phyloP scores from a whole-genome alignment of 2,797 vertebrate genomes.

The Eremophila alpestris region DNA sequence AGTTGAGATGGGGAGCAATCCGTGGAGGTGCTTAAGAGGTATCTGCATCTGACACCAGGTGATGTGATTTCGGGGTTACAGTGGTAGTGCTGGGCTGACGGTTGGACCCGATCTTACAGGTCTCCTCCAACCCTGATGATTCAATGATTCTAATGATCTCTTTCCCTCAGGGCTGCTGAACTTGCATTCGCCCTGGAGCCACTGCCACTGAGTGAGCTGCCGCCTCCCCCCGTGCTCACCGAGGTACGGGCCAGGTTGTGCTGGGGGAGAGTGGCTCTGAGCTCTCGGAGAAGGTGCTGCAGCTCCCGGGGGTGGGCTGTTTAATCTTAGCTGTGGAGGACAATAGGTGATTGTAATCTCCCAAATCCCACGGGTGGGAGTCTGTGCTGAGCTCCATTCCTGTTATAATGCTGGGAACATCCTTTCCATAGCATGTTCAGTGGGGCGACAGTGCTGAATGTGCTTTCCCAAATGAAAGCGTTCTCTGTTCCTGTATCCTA shows the following conservation, averaged over 20 bases:
- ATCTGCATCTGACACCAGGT: background rate
- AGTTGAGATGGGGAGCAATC: background rate
- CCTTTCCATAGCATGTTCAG: rapidly evolving
- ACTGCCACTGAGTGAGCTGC: constrained; percentile 86
- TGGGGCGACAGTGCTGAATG: rapidly evolving
- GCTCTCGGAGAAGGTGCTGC: rapidly evolving
- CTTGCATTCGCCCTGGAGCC: constrained; percentile 89
- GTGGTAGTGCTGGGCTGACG: too few species aligned
- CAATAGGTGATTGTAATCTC: rapidly evolving
- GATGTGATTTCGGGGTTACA: background rate
- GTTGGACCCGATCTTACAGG: too few species aligned
- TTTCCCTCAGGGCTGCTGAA: constrained; percentile 88
- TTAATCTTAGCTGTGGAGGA: rapidly evolving
- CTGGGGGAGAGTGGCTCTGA: background rate
- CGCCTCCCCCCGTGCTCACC: constrained; percentile 80
- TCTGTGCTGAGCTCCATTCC: rapidly evolving
- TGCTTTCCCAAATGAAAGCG: background rate
- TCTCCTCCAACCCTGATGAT: background rate
- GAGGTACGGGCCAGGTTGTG: constrained; percentile 78
- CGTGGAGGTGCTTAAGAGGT: background rate
- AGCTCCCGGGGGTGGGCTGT: background rate
- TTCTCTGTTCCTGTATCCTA: background rate
- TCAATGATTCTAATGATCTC: background rate
- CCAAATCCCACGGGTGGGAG: rapidly evolving
- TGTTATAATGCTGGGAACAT: rapidly evolving